These are phyloP conservation scores for Sesia apiformis DNA, from an alignment of 2,888 invertebrate species.

Conservation along the genomic window DNA sequence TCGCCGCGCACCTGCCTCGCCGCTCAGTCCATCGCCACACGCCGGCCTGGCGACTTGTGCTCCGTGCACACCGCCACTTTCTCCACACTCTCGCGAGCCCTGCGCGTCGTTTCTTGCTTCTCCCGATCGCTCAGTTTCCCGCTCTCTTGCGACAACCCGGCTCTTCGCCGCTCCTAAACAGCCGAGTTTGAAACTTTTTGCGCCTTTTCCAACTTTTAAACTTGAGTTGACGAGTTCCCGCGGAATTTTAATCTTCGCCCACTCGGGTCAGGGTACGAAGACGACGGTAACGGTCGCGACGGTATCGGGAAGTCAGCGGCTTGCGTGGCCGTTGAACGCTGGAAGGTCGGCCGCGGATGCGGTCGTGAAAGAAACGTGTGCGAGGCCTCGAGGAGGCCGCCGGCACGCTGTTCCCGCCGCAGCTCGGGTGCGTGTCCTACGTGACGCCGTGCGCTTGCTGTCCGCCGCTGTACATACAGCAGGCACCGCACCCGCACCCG, in stretches of 20 bases:
- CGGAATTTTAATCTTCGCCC: slow-evolving; percentile 14
- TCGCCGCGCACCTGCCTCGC: slow-evolving; percentile 52
- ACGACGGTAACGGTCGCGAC: slow-evolving; percentile 21
- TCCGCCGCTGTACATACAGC: slow-evolving; percentile 65
- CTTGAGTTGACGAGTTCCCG: neutral
- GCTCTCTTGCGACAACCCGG: slow-evolving; percentile 48
- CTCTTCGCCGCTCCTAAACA: slow-evolving; percentile 35
- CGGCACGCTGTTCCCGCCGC: slow-evolving; percentile 75
- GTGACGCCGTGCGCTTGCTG: slow-evolving; percentile 71
- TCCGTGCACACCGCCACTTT: slow-evolving; percentile 69
- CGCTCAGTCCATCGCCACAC: slow-evolving; percentile 58
- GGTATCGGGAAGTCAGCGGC: slow-evolving; percentile 47
- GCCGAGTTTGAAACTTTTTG: slow-evolving; percentile 9
- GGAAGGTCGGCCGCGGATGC: slow-evolving; percentile 65
- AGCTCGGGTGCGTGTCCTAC: slow-evolving; percentile 73
- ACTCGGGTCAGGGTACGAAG: slow-evolving; percentile 17
- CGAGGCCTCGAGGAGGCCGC: slow-evolving; percentile 72
- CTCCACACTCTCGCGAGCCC: slow-evolving; percentile 70
- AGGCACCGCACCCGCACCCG: slow-evolving; percentile 55
- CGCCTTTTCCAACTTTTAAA: slow-evolving; percentile 29
- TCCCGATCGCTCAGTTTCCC: slow-evolving; percentile 63
- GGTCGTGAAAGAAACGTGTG: slow-evolving; percentile 62
- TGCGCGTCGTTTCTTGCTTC: slow-evolving; percentile 66
- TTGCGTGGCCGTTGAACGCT: slow-evolving; percentile 52
- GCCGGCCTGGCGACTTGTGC: slow-evolving; percentile 68